phyloP scores from a whole-genome alignment of 2,888 invertebrate species.

The Petrolisthes cinctipes region DNA sequence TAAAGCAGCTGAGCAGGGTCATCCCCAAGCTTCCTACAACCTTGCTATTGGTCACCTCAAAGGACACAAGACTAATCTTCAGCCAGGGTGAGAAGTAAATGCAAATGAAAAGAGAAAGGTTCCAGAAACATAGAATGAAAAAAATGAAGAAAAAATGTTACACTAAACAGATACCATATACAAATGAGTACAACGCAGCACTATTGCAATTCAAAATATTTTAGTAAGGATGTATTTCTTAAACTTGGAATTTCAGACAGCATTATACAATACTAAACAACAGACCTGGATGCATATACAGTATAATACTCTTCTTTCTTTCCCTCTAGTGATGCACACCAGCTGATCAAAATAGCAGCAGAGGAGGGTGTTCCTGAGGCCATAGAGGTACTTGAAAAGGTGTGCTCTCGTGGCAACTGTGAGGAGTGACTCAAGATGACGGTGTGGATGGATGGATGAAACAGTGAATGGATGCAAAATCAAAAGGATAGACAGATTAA shows the following conservation, averaged over 20 bases:
- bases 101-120: conserved; percentile 1
- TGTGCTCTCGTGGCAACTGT: conserved; percentile 65
- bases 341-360: conserved; percentile 66
- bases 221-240: too few relatives aligned
- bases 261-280: too few relatives aligned
- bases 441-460: too few relatives aligned
- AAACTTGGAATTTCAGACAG: too few relatives aligned
- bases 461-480: too few relatives aligned
- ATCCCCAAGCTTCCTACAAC: conserved; percentile 73
- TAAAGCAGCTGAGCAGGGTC: conserved; percentile 72
- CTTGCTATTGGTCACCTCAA: conserved; percentile 73
- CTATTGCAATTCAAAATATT: too few relatives aligned
- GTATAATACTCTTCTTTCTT: background rate
- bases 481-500: too few relatives aligned
- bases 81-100: conserved; percentile 53
- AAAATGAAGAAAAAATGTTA: background rate
- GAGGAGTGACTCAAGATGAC: conserved; percentile 42
- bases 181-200: background rate
- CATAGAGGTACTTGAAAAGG: conserved; percentile 57
- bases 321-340: conserved; percentile 65
- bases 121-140: background rate
- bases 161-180: background rate
- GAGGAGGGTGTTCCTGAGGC: conserved; percentile 65
- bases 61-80: conserved; percentile 67
- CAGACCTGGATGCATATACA: too few relatives aligned